phyloP scores from a whole-genome alignment of 1,140 invertebrate species.

The Drosophila ironensis region DNA sequence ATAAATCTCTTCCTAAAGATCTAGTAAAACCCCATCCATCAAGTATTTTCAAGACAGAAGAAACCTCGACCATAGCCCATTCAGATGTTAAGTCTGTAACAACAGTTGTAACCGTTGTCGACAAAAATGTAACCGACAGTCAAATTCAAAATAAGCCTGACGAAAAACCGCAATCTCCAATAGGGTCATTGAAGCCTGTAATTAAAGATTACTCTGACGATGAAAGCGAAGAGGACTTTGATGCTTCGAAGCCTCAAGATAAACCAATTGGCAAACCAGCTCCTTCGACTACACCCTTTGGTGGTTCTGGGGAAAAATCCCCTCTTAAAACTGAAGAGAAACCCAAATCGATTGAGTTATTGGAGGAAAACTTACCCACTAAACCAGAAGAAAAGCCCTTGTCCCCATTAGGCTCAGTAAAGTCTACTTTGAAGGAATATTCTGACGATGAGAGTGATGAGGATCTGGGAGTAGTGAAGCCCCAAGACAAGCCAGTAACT shows the following conservation, averaged over 20 bases:
- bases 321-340: neutral
- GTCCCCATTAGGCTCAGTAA: constrained; percentile 2
- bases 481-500: constrained; percentile 1
- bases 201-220: constrained; percentile 2
- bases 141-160: no score
- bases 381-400: constrained; percentile 22
- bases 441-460: constrained; percentile 35
- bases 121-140: no score
- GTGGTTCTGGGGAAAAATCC: neutral
- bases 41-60: no score
- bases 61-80: no score
- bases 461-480: constrained; percentile 6
- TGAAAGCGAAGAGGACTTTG: neutral
- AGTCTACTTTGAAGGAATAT: neutral
- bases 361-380: neutral
- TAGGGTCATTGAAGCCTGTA: neutral
- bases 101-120: no score
- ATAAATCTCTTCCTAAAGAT: no score
- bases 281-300: neutral
- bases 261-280: no score
- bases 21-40: no score
- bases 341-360: neutral
- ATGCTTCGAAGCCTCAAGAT: neutral
- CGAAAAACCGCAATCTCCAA: constrained; percentile 11
- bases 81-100: no score